Conservation (phyloP, 2,797 vertebrate species). For the Salmo trutta region DNA sequence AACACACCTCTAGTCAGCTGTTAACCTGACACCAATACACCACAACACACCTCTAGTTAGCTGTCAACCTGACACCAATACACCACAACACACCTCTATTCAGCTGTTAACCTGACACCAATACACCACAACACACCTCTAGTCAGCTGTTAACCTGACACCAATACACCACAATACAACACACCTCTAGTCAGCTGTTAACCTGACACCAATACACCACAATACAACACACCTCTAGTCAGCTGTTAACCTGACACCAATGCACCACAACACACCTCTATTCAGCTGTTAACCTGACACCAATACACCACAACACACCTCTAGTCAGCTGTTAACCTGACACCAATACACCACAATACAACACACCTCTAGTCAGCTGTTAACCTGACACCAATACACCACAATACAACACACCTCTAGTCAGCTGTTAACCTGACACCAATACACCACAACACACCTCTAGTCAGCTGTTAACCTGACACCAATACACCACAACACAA, state of each 20-base stretch:
- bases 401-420: neutral
- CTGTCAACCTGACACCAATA: constrained; percentile 36
- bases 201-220: constrained; percentile 16
- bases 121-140: neutral
- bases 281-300: constrained; percentile 33
- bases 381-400: too few species aligned
- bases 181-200: constrained; percentile 17
- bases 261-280: too few species aligned
- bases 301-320: neutral
- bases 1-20: neutral
- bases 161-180: neutral
- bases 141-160: constrained; percentile 32
- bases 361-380: neutral
- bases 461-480: constrained; percentile 33
- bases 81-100: neutral
- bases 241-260: constrained; percentile 3
- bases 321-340: constrained; percentile 32
- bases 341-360: constrained; percentile 1
- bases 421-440: neutral
- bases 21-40: constrained; percentile 31
- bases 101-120: constrained; percentile 35
- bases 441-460: neutral
- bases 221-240: neutral
- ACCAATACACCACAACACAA: neutral
- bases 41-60: neutral